A percentile compares a stretch with the other conserved stretches of the same genome.
These are phyloP conservation scores for Murina feae DNA, from an alignment of 2,113 vertebrate genomes.

Conservation along the genomic window DNA sequence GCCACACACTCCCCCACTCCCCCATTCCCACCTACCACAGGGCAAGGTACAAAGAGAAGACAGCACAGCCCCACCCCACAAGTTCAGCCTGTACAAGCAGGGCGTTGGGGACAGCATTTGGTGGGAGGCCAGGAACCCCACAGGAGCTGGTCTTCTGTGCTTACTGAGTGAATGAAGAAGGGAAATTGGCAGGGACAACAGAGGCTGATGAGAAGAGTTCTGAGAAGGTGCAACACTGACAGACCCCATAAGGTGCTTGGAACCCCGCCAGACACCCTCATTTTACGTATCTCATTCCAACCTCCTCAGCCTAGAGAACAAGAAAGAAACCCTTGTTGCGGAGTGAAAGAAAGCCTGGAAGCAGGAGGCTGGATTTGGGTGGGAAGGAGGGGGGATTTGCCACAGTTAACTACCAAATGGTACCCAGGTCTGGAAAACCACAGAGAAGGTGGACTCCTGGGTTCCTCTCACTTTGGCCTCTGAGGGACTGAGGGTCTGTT, in stretches of 20 bases:
- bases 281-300: background rate
- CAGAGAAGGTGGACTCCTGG: background rate
- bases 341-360: background rate
- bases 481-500: background rate
- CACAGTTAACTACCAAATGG: background rate
- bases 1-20: background rate
- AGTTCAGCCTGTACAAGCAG: no score
- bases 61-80: background rate
- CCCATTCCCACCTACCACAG: background rate
- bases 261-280: no score
- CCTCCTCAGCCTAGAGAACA: background rate
- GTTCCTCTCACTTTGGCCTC: background rate
- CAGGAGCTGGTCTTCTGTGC: background rate
- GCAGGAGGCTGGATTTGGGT: no score
- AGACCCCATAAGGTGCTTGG: background rate
- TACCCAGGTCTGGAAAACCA: background rate
- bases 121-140: background rate
- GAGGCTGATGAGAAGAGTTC: background rate
- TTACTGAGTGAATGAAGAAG: background rate
- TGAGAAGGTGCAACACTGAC: background rate
- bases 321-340: background rate
- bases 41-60: background rate
- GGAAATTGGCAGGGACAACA: no score
- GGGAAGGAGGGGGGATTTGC: no score
- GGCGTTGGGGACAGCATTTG: fast-evolving